These are phyloP conservation scores for Arctia plantaginis DNA, from an alignment of 2,888 invertebrate species.

Conservation along the genomic window DNA sequence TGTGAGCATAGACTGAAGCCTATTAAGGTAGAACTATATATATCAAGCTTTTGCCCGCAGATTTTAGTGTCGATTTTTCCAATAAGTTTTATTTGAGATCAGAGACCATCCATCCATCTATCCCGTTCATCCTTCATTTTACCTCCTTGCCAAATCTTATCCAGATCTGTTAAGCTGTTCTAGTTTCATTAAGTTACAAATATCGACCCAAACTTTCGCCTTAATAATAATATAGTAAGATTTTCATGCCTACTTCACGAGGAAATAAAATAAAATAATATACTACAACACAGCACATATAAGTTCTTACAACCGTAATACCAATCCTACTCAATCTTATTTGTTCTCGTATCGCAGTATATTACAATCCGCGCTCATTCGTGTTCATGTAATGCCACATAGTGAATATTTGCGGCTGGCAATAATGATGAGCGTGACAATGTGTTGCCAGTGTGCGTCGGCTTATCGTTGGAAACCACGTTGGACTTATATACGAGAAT, in stretches of 20 bases:
- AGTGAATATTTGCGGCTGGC: conserved; percentile 35
- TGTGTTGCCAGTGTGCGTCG: conserved; percentile 21
- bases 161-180: neutral
- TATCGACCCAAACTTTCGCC: neutral
- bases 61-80: no score
- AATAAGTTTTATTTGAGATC: no score
- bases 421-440: conserved; percentile 27
- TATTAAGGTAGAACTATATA: neutral
- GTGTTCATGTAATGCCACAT: conserved; percentile 20
- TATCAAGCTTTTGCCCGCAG: no score
- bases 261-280: neutral
- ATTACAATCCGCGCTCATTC: conserved; percentile 16
- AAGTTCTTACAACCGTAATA: neutral
- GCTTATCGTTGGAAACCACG: conserved; percentile 43
- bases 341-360: conserved; percentile 13
- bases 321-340: conserved; percentile 3
- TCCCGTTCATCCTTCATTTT: neutral
- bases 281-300: neutral
- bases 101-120: neutral
- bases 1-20: neutral
- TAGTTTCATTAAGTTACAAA: neutral
- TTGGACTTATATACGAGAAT: conserved; percentile 14
- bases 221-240: neutral
- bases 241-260: neutral
- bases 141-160: neutral